Evolutionary conservation across 1,140 invertebrate genomes (phyloP).

Genomic region (Acromyrmex heyeri): DNA sequence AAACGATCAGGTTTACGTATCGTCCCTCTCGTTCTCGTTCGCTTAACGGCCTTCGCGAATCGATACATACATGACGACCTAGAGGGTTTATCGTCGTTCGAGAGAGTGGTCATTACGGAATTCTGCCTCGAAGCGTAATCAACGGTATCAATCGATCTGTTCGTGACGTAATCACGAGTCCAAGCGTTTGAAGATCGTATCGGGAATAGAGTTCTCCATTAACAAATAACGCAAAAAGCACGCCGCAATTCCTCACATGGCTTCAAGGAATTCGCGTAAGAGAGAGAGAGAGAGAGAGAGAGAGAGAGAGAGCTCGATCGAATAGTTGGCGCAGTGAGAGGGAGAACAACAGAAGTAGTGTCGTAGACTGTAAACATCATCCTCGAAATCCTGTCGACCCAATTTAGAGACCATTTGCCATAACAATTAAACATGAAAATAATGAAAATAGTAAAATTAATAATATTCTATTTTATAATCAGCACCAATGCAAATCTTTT

Average conservation of each 20-base stretch:
- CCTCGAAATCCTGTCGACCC: neutral
- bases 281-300: neutral
- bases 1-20: slow-evolving; percentile 28
- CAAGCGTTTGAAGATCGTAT: slow-evolving; percentile 48
- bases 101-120: slow-evolving; percentile 49
- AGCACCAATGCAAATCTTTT: neutral
- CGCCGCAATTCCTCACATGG: slow-evolving; percentile 39
- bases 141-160: slow-evolving; percentile 55
- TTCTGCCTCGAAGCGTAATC: slow-evolving; percentile 51
- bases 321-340: slow-evolving; percentile 18
- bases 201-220: slow-evolving; percentile 52
- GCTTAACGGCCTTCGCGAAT: slow-evolving; percentile 34
- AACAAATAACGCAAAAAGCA: slow-evolving; percentile 51
- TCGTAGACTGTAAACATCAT: slow-evolving; percentile 35
- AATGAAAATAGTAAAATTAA: neutral
- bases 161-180: slow-evolving; percentile 53
- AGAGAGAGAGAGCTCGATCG: slow-evolving; percentile 5
- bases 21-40: slow-evolving; percentile 24
- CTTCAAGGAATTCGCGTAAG: slow-evolving; percentile 18
- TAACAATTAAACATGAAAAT: slow-evolving; percentile 1
- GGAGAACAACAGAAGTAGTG: neutral
- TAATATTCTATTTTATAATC: neutral
- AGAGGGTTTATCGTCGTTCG: slow-evolving; percentile 41
- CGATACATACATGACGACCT: slow-evolving; percentile 45
- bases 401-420: neutral